Base-by-base conservation (phyloP, 2,113 vertebrate genomes). In the Chaetura pelagica region DNA sequence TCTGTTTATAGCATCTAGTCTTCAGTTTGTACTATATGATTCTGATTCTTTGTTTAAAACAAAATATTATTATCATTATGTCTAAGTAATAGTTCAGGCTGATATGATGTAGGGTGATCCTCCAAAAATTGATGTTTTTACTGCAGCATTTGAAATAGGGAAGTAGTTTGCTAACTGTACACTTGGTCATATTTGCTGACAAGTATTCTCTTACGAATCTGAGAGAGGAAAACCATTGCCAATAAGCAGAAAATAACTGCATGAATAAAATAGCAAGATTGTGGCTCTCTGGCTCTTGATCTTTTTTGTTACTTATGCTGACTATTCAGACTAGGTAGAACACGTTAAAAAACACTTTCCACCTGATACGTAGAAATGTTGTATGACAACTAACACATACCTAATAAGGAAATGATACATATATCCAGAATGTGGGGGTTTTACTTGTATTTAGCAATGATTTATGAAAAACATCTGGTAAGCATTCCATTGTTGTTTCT, bases 381-480 rank as follows among this genome's bases (percentile, higher is more conserved):
- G 20, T 72, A 11, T 64, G n/a, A 44, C 29, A 72, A 44, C 19
- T 48, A 32, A 1, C 78, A 35, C 20, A 21, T 58, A 12, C 8
- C 26, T 38, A 77, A n/a, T 66, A 86, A 71, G 24, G 35, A 82
- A 68, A 64, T 48, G 0, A 54, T 78, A 24, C 11, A 15, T 81
- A 29, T 42, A 42, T 46, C 15, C 15, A 68, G 52, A 92, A 59
- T 58, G 26, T 68, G 12, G 1, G 13, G 2, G 1, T n/a, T 91
- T 87, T 84, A 23, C 62, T 72, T 89, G n/a, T 79, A 42, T 76
- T 91, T 82, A 79, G n/a, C 62, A 62, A 73, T 79, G 46, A 84
- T 58, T 91, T 81, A 82, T 91, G 71, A 89, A 96, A 93, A 84
- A n/a, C 66, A 64, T 72, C 26, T 94, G 83, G 48, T 64, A 93